Conservation (phyloP, 2,113 vertebrate genomes). For the Micromys minutus region DNA sequence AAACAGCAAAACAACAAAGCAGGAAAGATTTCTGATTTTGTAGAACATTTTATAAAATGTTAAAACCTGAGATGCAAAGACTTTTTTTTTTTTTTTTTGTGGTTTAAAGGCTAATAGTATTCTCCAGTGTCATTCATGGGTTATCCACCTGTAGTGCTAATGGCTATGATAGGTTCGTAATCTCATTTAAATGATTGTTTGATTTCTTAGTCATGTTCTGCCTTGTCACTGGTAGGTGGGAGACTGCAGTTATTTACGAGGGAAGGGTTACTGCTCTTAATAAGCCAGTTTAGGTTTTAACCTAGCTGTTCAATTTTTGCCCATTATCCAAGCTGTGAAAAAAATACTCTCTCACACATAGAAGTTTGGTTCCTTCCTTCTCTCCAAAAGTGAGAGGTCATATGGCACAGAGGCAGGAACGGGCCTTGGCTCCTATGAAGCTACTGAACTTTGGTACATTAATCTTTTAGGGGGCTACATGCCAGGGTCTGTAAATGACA, state of each 20-base stretch:
- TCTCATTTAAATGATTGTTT: conserved; percentile 53
- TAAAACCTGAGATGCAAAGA: conserved; percentile 15
- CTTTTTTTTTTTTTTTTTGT: too few species aligned
- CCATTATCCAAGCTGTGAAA: background rate
- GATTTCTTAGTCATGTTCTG: conserved; percentile 40
- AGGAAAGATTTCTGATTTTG: conserved; percentile 40
- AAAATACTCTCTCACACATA: background rate
- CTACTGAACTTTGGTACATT: conserved; percentile 1
- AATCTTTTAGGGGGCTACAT: background rate
- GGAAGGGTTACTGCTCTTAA: conserved; percentile 52
- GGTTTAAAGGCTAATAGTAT: conserved; percentile 15
- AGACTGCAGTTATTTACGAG: conserved; percentile 41
- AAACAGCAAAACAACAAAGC: conserved; percentile 44
- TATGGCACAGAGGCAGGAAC: background rate
- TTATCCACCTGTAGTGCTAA: conserved; percentile 30
- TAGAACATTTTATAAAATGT: conserved; percentile 39
- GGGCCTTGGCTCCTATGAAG: background rate
- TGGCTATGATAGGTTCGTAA: background rate
- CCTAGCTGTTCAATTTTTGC: background rate
- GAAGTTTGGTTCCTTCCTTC: conserved; percentile 41
- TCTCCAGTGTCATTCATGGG: conserved; percentile 40
- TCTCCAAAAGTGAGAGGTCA: background rate
- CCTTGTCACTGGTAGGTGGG: conserved; percentile 28
- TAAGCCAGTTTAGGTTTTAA: conserved; percentile 35
- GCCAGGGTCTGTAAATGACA: conserved; percentile 9